Conservation (phyloP, 1,140 invertebrate species). For the Uloborus diversus region DNA sequence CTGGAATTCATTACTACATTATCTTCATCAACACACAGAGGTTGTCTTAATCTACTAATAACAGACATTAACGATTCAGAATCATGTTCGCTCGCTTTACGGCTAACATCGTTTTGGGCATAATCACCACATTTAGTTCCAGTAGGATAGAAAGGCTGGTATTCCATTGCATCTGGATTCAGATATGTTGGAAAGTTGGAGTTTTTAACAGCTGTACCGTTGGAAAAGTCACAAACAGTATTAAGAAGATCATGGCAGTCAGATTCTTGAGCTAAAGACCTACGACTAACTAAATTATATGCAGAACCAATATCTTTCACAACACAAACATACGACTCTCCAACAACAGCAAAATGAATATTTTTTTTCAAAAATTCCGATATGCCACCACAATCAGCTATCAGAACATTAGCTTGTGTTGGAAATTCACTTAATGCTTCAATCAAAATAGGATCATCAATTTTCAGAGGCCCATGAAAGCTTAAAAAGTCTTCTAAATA, state of each 20-base stretch:
- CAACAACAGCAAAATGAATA: not conserved
- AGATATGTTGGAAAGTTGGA: no score
- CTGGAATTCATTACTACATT: no score
- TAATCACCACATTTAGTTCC: not conserved
- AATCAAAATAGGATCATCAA: not conserved
- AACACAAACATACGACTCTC: not conserved
- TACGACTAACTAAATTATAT: no score
- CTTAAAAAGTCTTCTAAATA: not conserved
- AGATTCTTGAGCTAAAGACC: no score
- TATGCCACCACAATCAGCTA: not conserved
- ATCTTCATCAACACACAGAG: not conserved
- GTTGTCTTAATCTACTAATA: not conserved
- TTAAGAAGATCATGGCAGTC: no score
- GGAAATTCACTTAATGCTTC: not conserved
- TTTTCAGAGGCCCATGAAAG: not conserved
- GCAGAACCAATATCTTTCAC: not conserved
- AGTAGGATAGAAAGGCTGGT: not conserved
- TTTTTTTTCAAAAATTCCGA: conserved; percentile 10
- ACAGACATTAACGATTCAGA: not conserved
- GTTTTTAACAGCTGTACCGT: no score
- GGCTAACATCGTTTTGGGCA: not conserved
- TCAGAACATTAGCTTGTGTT: not conserved
- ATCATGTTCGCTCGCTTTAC: not conserved
- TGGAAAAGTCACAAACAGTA: no score
- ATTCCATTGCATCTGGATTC: conserved; percentile 6